These are phyloP conservation scores for Idaea dimidiata DNA, from an alignment of 2,888 invertebrate species.

Conservation along the genomic window DNA sequence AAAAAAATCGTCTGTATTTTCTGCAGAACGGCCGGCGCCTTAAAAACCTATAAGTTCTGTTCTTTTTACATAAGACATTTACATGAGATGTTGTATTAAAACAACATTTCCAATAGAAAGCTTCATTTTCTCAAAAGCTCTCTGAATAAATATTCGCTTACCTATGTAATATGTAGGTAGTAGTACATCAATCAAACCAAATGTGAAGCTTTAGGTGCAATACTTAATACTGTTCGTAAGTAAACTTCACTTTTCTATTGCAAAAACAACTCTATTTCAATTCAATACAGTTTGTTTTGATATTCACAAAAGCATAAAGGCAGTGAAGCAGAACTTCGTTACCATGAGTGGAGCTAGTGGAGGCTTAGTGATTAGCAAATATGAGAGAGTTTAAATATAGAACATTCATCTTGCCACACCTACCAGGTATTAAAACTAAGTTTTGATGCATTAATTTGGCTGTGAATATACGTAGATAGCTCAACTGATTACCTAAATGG, in stretches of 20 bases:
- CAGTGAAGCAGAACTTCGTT: slow-evolving; percentile 21
- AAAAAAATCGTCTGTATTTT: too few species aligned
- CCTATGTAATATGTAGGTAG: slow-evolving; percentile 13
- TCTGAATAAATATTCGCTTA: slow-evolving; percentile 29
- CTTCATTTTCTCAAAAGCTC: slow-evolving; percentile 23
- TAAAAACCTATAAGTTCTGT: not conserved
- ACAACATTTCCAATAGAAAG: slow-evolving; percentile 28
- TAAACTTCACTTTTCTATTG: slow-evolving; percentile 3
- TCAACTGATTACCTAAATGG: not conserved
- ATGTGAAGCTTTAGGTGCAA: slow-evolving; percentile 16
- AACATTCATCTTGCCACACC: not conserved
- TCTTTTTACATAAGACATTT: slow-evolving; percentile 4
- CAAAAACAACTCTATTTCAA: slow-evolving; percentile 2
- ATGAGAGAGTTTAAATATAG: not conserved
- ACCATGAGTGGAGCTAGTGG: slow-evolving; percentile 17
- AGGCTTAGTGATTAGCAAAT: slow-evolving; percentile 23
- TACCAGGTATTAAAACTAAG: not conserved
- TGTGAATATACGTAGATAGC: not conserved
- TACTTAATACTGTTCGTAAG: slow-evolving; percentile 11
- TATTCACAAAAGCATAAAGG: not conserved
- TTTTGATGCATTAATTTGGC: not conserved
- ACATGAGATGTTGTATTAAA: slow-evolving; percentile 18
- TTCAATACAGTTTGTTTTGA: slow-evolving; percentile 2
- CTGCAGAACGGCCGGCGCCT: too few species aligned
- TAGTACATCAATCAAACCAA: slow-evolving; percentile 38